phyloP scores from a whole-genome alignment of 2,797 vertebrate species.

The Lutjanus campechanus region DNA sequence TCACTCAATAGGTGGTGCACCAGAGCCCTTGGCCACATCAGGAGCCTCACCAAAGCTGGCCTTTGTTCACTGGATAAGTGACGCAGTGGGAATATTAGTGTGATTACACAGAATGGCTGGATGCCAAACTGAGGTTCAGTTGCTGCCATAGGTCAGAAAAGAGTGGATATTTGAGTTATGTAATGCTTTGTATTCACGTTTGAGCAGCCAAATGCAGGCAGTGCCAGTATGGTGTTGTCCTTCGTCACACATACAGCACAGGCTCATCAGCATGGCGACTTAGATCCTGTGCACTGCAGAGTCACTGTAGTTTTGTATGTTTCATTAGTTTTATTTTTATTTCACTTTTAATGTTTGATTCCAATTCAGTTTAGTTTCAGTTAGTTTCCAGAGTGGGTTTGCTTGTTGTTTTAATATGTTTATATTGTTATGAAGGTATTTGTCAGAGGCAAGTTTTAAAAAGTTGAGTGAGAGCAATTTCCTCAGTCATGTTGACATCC shows the following conservation, averaged over 20 bases:
- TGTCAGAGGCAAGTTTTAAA: too few relatives aligned
- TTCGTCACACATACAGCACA: constrained; percentile 7
- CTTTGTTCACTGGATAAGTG: constrained; percentile 70
- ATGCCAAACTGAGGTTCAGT: constrained; percentile 49
- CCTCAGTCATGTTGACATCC: too few relatives aligned
- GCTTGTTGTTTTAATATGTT: too few relatives aligned
- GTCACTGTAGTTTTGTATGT: too few relatives aligned
- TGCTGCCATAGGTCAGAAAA: constrained; percentile 49
- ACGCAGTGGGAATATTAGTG: constrained; percentile 66
- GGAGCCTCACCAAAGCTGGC: constrained; percentile 55
- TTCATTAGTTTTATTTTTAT: too few relatives aligned
- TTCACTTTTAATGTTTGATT: too few relatives aligned
- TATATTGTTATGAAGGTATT: too few relatives aligned
- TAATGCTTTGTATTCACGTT: constrained; percentile 45
- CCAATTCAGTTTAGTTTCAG: too few relatives aligned
- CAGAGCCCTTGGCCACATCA: background rate
- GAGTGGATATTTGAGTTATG: constrained; percentile 44
- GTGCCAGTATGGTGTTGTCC: background rate
- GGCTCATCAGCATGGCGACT: constrained; percentile 14
- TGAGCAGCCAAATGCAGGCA: constrained; percentile 11
- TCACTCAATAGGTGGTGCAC: constrained; percentile 26
- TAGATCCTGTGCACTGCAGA: background rate
- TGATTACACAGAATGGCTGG: constrained; percentile 57
- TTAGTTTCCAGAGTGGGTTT: too few relatives aligned
- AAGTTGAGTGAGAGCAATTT: too few relatives aligned